Evolutionary conservation across 2,113 vertebrate genomes (phyloP), one percentile per base, ranked within the genome.

Genomic region (Cyphomyrus plagiostoma): DNA sequence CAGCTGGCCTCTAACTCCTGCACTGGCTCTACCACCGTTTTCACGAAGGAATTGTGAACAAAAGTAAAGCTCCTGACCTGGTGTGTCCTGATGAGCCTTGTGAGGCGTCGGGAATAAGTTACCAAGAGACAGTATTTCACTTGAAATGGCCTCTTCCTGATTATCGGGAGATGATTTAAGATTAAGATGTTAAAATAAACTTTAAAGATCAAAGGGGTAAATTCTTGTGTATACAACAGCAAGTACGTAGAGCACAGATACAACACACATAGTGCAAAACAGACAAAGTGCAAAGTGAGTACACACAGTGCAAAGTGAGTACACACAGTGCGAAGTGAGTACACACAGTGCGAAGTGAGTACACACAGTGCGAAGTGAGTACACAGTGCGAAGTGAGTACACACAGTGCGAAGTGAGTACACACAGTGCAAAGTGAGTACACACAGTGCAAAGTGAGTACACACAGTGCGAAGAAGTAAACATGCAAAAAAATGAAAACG

Each of bases 1-100:
- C 85, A 52, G 90, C 91, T 90, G 90, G 91, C 93, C 90, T 92
- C 92, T 15, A 3, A 13, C 3, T 35, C n/a, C n/a, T 26, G n/a
- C 50, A 53, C 30, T 30, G 49, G 9, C 9, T 35, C 26, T 35
- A 11, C 19, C 17, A 21, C 85, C 17, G 7, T 87, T 87, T 87
- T 8, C 23, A 35, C 5, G 85, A 56, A n/a, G n/a, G 85, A 2
- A 17, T 35, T 42, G 1, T 9, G 48, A 39, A 56, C 39, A 87
- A 30, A 26, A 53, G 6, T 21, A 15, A 15, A 56, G 15, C n/a
- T 56, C 15, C 48, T 3, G 11, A 30, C 30, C n/a, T 15, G 15
- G 17, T 53, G 5, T 8, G 11, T 56, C 30, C 85, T 21, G 74
- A 80, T 42, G 15, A 26, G 11, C 3, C 66, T 1, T 0, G 66